A percentile compares a stretch with the other conserved stretches of the same genome.
Evolutionary conservation across 2,888 invertebrate species (phyloP).

Genomic region (Hyles lineata): DNA sequence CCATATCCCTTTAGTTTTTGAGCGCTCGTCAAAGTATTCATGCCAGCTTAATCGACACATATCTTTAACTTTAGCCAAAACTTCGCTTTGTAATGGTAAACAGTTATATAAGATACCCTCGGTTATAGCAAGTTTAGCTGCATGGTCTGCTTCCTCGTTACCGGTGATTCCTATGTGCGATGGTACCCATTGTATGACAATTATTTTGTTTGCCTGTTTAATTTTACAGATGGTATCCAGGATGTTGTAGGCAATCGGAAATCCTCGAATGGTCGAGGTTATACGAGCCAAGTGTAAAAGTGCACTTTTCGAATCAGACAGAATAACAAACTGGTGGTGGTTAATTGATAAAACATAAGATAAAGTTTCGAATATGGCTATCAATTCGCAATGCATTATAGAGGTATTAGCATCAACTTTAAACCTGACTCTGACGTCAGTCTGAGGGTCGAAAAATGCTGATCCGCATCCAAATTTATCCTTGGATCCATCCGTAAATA

Average conservation of each 20-base stretch:
- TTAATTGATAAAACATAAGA: slow-evolving; percentile 28
- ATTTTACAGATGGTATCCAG: neutral
- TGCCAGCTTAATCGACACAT: too few relatives aligned
- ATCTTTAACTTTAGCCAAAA: too few relatives aligned
- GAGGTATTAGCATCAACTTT: slow-evolving; percentile 28
- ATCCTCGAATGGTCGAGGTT: slow-evolving; percentile 27
- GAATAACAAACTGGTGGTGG: slow-evolving; percentile 30
- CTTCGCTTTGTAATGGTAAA: too few relatives aligned
- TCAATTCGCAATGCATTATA: slow-evolving; percentile 36
- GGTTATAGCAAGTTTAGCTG: neutral
- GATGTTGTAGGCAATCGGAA: slow-evolving; percentile 30
- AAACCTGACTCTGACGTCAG: slow-evolving; percentile 6
- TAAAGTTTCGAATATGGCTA: slow-evolving; percentile 34
- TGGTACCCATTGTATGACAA: neutral
- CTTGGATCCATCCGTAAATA: slow-evolving; percentile 39
- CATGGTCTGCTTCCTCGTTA: neutral
- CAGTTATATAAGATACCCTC: too few relatives aligned
- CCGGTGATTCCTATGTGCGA: neutral
- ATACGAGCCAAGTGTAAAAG: slow-evolving; percentile 29
- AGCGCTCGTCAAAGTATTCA: neutral
- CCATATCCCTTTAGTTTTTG: neutral
- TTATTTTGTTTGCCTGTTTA: neutral
- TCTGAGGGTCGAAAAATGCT: slow-evolving; percentile 34
- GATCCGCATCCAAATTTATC: slow-evolving; percentile 6
- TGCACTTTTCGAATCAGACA: slow-evolving; percentile 34